A percentile compares a stretch with the other conserved stretches of the same genome.
These are phyloP conservation scores for Diabrotica undecimpunctata DNA, from an alignment of 1,140 invertebrate genomes.

Conservation along the genomic window DNA sequence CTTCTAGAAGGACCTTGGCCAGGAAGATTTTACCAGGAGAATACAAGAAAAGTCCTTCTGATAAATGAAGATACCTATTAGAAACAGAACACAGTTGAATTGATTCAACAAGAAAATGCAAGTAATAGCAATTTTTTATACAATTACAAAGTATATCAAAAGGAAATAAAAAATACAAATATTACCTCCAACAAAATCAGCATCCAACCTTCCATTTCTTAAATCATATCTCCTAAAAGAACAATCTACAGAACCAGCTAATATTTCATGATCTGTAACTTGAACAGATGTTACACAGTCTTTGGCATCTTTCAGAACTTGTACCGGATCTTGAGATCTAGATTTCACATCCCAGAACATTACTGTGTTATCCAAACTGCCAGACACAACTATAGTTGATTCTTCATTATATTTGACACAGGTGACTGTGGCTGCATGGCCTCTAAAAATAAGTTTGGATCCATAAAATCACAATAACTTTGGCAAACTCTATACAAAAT, in stretches of 20 bases:
- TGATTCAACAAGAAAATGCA: too few species aligned
- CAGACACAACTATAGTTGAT: slow-evolving; percentile 84
- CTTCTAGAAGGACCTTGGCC: too few species aligned
- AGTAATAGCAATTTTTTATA: too few species aligned
- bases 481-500: too few species aligned
- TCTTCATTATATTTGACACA: slow-evolving; percentile 92
- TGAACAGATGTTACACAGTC: slow-evolving; percentile 86
- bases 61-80: too few species aligned
- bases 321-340: slow-evolving; percentile 69
- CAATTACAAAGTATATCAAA: too few species aligned
- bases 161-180: too few species aligned
- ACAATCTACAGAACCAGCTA: slow-evolving; percentile 87
- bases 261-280: slow-evolving; percentile 86
- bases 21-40: too few species aligned
- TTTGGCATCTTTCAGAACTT: slow-evolving; percentile 85
- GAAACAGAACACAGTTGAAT: too few species aligned
- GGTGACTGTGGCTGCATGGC: slow-evolving; percentile 84
- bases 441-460: slow-evolving; percentile 49
- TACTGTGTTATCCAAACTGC: slow-evolving; percentile 87
- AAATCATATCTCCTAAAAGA: slow-evolving; percentile 88
- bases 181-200: slow-evolving; percentile 74
- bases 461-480: too few species aligned
- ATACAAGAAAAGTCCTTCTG: too few species aligned
- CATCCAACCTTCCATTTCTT: slow-evolving; percentile 72
- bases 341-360: slow-evolving; percentile 85